Conservation (phyloP, 2,888 invertebrate species). For the Hypomecis atomaria region DNA sequence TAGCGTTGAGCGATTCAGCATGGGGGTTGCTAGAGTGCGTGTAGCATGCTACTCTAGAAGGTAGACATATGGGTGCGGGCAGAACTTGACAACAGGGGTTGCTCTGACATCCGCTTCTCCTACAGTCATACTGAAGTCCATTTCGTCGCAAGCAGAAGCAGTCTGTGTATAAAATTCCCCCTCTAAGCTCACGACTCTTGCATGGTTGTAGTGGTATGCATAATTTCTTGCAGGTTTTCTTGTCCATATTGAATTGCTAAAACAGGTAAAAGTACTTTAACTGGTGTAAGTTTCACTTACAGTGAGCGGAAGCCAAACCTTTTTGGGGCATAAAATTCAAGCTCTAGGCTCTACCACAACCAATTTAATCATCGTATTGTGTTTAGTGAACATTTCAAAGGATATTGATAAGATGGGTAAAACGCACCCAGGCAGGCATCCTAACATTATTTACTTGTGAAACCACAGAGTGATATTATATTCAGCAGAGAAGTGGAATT, state of each 20-base stretch:
- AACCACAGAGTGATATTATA: too few species aligned
- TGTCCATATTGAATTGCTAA: conserved; percentile 7
- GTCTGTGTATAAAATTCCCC: conserved; percentile 78
- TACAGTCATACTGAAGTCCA: conserved; percentile 84
- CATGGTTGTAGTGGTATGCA: conserved; percentile 43
- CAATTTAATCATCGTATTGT: too few species aligned
- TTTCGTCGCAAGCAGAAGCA: conserved; percentile 84
- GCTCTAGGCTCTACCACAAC: too few species aligned
- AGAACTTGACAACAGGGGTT: conserved; percentile 62
- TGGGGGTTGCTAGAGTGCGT: conserved; percentile 69
- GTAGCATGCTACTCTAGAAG: conserved; percentile 65
- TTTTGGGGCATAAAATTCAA: too few species aligned
- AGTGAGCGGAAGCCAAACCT: too few species aligned
- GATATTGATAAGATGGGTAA: too few species aligned
- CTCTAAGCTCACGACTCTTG: conserved; percentile 80
- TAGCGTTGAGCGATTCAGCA: conserved; percentile 62
- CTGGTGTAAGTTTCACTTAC: not conserved
- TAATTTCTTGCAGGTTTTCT: conserved; percentile 1
- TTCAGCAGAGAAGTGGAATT: too few species aligned
- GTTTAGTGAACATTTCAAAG: too few species aligned
- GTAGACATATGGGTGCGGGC: conserved; percentile 69
- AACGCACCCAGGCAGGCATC: too few species aligned
- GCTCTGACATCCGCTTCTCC: conserved; percentile 77
- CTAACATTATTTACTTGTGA: too few species aligned
- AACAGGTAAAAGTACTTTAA: conserved; percentile 3